Conservation (phyloP, 1,140 invertebrate genomes). For the Leptoteleia sp. region DNA sequence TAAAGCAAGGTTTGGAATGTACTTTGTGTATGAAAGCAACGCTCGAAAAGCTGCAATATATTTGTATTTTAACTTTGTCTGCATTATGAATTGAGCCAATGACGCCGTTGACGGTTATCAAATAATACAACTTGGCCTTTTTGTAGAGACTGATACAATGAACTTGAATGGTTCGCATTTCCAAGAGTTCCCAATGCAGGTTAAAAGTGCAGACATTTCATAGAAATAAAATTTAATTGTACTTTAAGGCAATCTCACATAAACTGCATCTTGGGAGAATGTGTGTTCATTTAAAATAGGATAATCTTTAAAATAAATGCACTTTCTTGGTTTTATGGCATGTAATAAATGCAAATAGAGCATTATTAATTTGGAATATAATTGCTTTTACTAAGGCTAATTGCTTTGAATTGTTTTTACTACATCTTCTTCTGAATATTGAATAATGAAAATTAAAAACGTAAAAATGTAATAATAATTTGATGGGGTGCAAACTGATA, state of each 20-base stretch:
- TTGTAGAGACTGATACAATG: conserved; percentile 13
- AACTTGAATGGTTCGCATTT: not conserved
- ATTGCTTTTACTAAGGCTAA: conserved; percentile 12
- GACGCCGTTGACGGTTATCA: too few relatives aligned
- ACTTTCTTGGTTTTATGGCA: conserved; percentile 29
- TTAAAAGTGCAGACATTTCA: conserved; percentile 32
- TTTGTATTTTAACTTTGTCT: too few relatives aligned
- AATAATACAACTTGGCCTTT: conserved; percentile 12
- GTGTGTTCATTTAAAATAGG: conserved; percentile 30
- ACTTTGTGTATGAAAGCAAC: too few relatives aligned
- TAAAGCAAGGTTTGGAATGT: too few relatives aligned
- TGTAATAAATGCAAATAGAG: conserved; percentile 33
- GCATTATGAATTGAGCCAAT: too few relatives aligned
- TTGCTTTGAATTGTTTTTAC: conserved; percentile 30
- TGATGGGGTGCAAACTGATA: not conserved
- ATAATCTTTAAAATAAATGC: conserved; percentile 26
- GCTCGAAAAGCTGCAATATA: too few relatives aligned
- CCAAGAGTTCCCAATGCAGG: not conserved
- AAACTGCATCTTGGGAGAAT: conserved; percentile 36
- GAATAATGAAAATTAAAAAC: not conserved
- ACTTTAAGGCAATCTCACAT: conserved; percentile 32
- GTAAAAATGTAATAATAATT: not conserved
- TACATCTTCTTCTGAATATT: conserved; percentile 1
- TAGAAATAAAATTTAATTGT: conserved; percentile 45
- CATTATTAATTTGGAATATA: conserved; percentile 31